These are phyloP conservation scores for Holacanthella duospinosa DNA, from an alignment of 2,888 invertebrate species.

Conservation along the genomic window DNA sequence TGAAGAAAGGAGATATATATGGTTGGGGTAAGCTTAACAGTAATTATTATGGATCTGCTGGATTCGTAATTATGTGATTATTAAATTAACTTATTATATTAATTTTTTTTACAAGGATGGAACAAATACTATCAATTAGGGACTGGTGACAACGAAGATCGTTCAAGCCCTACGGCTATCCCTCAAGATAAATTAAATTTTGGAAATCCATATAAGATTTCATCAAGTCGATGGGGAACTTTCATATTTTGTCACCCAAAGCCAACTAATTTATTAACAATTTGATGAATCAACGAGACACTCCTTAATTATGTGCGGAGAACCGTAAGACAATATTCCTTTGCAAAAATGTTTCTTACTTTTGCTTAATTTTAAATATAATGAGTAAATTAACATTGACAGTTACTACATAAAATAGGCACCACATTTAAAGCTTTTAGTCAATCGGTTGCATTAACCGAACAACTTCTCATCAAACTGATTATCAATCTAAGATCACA, in stretches of 20 bases:
- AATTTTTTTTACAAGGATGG: background rate
- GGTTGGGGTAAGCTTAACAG: slow-evolving; percentile 23
- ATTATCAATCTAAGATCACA: no score
- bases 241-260: slow-evolving; percentile 13
- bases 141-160: slow-evolving; percentile 15
- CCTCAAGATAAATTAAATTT: background rate
- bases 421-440: no score
- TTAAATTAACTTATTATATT: background rate
- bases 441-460: no score
- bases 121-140: slow-evolving; percentile 29
- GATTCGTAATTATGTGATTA: background rate
- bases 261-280: no score
- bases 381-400: no score
- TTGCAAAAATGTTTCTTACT: no score
- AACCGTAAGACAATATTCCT: no score
- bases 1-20: slow-evolving; percentile 26
- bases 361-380: no score
- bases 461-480: no score
- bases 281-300: no score
- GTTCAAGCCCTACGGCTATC: slow-evolving; percentile 13
- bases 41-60: background rate
- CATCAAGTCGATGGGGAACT: slow-evolving; percentile 23
- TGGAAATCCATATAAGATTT: slow-evolving; percentile 5
- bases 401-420: no score
- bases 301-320: no score